Evolutionary conservation across 2,888 invertebrate species (phyloP), one percentile per base, ranked within the genome.

Genomic region (Athripsodes cinereus): DNA sequence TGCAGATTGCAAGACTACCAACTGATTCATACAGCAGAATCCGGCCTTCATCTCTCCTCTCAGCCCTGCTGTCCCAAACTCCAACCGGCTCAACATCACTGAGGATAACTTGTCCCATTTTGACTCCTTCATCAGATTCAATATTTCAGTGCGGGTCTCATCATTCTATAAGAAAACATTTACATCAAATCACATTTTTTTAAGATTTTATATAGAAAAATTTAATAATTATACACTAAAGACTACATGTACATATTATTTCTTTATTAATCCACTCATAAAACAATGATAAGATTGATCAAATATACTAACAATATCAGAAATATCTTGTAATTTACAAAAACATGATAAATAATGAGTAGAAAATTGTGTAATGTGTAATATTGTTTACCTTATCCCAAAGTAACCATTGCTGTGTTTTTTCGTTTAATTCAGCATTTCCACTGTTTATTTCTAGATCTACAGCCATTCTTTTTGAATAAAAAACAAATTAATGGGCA

Each of bases 1-100:
- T 1, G 88, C 88, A 1, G 96, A 95, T 76, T 99, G 99, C 52
- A 99, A 82, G 0, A 94, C 92, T 0, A 96, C 96, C 48, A 99
- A 81, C 72, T 99, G 98, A 72, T 99, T 99, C 91, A 99, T 93
- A 63, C 88, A 86, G 64, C 84, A 84, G 72, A 90, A 96, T 0
- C 99, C 99, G 16, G 95, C 89, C 18, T 87, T 90, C 98, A 99
- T 98, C 63, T 81, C 81, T 0, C 90, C 94, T 63, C 99, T 83
- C 31, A 99, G 77, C 0, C 98, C 96, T 0, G 96, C 96, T 1
- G 96, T 97, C 18, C 96, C 96, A 72, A 96, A 96, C 67, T 84
- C 78, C 66, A 95, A 80, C 6, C 96, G 82, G 0, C 68, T 67
- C 5, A 78, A 73, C 26, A 87, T 71, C 13, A 87, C 75, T 62